phyloP scores from a whole-genome alignment of 2,113 vertebrate genomes.

The Leptobrachium ailaonicum region DNA sequence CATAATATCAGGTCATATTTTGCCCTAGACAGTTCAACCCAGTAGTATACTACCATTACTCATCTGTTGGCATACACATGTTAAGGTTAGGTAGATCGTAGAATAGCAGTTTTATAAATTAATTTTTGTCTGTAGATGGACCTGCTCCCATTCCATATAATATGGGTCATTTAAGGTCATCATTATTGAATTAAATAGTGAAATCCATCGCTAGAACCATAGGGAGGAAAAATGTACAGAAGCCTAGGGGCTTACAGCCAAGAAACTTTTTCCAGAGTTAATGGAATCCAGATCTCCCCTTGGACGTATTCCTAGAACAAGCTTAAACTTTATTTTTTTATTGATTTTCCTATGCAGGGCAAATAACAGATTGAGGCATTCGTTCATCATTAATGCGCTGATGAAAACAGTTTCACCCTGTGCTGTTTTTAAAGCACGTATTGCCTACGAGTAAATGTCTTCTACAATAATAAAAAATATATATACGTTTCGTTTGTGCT shows the following conservation, averaged over 20 bases:
- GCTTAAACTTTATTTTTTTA: slow-evolving; percentile 29
- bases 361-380: slow-evolving; percentile 23
- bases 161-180: slow-evolving; percentile 25
- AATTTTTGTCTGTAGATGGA: no score
- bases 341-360: slow-evolving; percentile 40
- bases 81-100: no score
- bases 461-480: neutral
- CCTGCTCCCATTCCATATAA: no score
- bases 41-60: no score
- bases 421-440: no score
- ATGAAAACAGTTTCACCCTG: neutral
- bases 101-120: no score
- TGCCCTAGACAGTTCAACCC: no score
- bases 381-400: slow-evolving; percentile 4
- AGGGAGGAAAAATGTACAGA: slow-evolving; percentile 22
- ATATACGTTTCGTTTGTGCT: neutral
- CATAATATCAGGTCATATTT: no score
- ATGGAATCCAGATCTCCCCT: slow-evolving; percentile 24
- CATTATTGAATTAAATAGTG: slow-evolving; percentile 1
- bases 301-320: slow-evolving; percentile 36
- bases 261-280: slow-evolving; percentile 28
- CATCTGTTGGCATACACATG: no score
- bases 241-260: slow-evolving; percentile 7
- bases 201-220: slow-evolving; percentile 7
- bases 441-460: neutral